These are phyloP conservation scores for Calliphora vicina DNA, from an alignment of 1,140 invertebrate species.

Conservation along the genomic window DNA sequence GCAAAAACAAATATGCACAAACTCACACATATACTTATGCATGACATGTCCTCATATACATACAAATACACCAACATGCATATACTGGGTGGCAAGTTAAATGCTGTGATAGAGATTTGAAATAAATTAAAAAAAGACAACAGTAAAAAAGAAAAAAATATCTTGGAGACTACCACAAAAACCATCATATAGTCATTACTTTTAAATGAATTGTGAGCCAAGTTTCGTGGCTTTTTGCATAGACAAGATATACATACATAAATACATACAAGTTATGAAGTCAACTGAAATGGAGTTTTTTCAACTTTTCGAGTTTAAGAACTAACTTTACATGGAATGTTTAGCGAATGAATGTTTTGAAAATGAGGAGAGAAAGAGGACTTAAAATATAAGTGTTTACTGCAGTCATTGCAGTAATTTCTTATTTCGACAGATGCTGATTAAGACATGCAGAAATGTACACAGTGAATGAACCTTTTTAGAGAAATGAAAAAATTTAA, in stretches of 20 bases:
- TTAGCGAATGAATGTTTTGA: neutral
- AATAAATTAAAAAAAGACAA: neutral
- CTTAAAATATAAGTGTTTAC: neutral
- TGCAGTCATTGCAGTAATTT: slow-evolving; percentile 10
- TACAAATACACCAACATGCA: no score
- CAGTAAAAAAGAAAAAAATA: neutral
- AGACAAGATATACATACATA: neutral
- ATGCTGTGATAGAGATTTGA: neutral
- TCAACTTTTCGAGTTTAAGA: slow-evolving; percentile 14
- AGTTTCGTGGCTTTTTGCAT: slow-evolving; percentile 16
- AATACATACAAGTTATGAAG: neutral
- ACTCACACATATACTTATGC: neutral
- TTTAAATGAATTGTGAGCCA: slow-evolving; percentile 33
- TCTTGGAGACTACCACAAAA: slow-evolving; percentile 23
- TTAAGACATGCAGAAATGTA: neutral
- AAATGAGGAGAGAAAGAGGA: neutral
- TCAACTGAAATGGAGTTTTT: neutral
- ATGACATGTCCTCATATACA: neutral
- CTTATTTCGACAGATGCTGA: neutral
- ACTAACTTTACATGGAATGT: neutral
- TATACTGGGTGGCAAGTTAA: neutral
- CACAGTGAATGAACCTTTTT: neutral
- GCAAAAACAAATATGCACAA: neutral
- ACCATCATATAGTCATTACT: slow-evolving; percentile 29
- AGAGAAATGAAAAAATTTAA: neutral